A percentile compares a stretch with the other conserved stretches of the same genome.
Conservation (phyloP, 1,140 invertebrate genomes). For the Holotrichia oblita region DNA sequence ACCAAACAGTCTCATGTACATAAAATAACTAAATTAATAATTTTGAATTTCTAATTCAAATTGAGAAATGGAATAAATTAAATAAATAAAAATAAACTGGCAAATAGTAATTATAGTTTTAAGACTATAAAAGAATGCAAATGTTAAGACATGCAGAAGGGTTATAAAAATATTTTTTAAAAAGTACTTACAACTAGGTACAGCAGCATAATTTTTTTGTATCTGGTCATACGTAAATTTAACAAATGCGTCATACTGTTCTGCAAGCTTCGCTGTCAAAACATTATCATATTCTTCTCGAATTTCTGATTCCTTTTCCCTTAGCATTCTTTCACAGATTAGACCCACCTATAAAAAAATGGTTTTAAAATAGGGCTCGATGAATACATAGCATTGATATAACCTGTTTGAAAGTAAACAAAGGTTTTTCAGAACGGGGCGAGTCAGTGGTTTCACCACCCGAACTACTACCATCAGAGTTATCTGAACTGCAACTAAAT, state of each 20-base stretch:
- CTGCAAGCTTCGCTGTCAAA: slow-evolving; percentile 89
- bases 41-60: no score
- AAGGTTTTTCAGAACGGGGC: slow-evolving; percentile 78
- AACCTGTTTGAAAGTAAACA: slow-evolving; percentile 95
- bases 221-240: slow-evolving; percentile 98
- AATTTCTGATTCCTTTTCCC: slow-evolving; percentile 90
- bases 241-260: slow-evolving; percentile 97
- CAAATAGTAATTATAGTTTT: no score
- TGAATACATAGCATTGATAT: slow-evolving; percentile 23
- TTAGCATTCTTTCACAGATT: slow-evolving; percentile 94
- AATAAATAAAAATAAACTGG: no score
- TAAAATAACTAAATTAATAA: no score
- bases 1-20: no score
- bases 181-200: slow-evolving; percentile 70
- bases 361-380: neutral
- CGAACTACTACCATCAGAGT: slow-evolving; percentile 64
- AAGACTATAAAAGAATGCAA: no score
- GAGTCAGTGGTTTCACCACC: slow-evolving; percentile 67
- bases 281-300: slow-evolving; percentile 94
- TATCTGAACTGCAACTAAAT: slow-evolving; percentile 66
- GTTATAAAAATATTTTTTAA: no score
- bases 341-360: slow-evolving; percentile 78
- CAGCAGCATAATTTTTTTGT: slow-evolving; percentile 83
- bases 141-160: no score
- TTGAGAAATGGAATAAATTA: no score